Base-by-base conservation (phyloP, 2,797 vertebrate species). In the Pangasius djambal region DNA sequence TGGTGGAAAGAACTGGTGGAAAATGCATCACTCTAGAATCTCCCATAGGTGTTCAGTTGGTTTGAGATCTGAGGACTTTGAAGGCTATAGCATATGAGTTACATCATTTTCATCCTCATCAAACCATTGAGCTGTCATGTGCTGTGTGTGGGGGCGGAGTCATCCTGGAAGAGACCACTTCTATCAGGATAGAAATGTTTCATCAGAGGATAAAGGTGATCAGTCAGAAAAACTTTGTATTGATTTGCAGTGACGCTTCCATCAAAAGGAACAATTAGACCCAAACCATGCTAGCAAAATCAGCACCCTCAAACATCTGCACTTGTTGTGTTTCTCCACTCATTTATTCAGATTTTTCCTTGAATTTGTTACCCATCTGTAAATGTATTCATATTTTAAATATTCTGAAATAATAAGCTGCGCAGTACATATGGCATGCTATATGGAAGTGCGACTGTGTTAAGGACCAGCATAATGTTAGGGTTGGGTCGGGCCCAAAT, bases 401-500 rank as follows among this genome's bases (percentile, higher is more conserved):
- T 34, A 25, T 82, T 40, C 15, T 79, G 31, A 79, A 55, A 81
- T 57, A 37, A 81, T 59, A 59, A 40, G 10, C 20, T 61, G 12
- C 5, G 13, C 44, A 67, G 40, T 7, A 31, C 40, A 67, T 65
- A 15, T 44, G 59, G 1, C 15, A 2, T 44, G 7, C 85, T 55
- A 20, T 75, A 44, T 28, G 2, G 37, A 77, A 59, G 22, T 6
- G 15, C 6, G 40, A 55, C 13, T 69, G 86, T n/a, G 70, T 74
- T 37, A 85, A 78, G 79, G 92, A 88, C 90, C 92, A 91, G 91
- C 91, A 91, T 94, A 94, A 91, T 91, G 95, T 92, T 94, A 96
- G 94, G 93, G 91, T 95, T 95, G 92, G 95, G 95, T 86, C 52
- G 95, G 95, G 94, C 95, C 96, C 96, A 95, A 95, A 96, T 96